Evolutionary conservation across 2,113 vertebrate species (phyloP).

Genomic region (Engraulis encrasicolus): DNA sequence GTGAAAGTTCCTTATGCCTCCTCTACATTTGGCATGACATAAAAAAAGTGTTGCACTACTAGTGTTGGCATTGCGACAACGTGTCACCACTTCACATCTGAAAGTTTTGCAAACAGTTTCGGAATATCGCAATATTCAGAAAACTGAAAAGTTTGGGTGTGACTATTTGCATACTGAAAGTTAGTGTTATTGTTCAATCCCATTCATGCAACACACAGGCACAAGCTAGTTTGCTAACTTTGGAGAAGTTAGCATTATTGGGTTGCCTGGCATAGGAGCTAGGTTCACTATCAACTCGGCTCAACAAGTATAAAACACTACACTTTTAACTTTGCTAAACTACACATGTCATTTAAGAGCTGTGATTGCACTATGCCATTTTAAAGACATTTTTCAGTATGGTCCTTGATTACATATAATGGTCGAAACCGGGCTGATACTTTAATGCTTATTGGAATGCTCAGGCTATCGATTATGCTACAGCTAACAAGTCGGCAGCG

Average conservation of each 20-base stretch:
- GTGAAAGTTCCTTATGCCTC: background rate
- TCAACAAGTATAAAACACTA: background rate
- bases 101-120: too few species aligned
- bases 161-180: background rate
- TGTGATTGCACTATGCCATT: background rate
- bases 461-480: constrained; percentile 4
- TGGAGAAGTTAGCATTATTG: background rate
- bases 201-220: background rate
- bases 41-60: background rate
- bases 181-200: background rate
- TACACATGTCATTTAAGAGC: background rate
- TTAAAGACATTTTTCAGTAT: background rate
- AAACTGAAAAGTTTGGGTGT: background rate
- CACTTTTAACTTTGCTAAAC: background rate
- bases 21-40: background rate
- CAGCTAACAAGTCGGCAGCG: background rate
- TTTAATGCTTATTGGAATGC: background rate
- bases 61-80: background rate
- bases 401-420: background rate
- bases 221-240: background rate
- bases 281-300: background rate
- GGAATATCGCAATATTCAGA: too few species aligned
- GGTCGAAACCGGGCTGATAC: background rate
- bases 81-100: background rate
- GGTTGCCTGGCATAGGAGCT: background rate